Percentiles rank a stretch among this genome's conserved stretches.
Evolutionary conservation across 2,888 invertebrate species (phyloP).

Genomic region (Agrotis puta): DNA sequence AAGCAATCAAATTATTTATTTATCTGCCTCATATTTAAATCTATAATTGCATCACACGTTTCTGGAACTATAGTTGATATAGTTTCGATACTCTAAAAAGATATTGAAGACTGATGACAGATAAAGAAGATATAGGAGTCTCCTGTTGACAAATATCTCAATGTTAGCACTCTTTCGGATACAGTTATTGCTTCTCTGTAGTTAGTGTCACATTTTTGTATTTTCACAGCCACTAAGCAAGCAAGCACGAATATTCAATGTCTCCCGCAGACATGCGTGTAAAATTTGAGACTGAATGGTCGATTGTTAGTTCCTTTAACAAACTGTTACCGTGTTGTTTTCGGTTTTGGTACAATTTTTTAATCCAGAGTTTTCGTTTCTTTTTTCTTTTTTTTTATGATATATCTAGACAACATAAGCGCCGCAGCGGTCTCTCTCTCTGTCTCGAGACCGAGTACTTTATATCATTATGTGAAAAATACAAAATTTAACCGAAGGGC

Average conservation of each 20-base stretch:
- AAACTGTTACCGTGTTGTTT: constrained; percentile 37
- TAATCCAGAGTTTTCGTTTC: constrained; percentile 26
- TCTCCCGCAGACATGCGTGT: constrained; percentile 28
- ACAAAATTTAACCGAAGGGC: no score
- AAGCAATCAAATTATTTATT: constrained; percentile 17
- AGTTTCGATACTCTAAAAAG: constrained; percentile 27
- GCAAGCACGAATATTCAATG: constrained; percentile 31
- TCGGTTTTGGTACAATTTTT: constrained; percentile 32
- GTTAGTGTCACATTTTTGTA: constrained; percentile 23
- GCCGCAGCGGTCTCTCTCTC: constrained; percentile 23
- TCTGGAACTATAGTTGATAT: constrained; percentile 26
- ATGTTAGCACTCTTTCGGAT: constrained; percentile 14
- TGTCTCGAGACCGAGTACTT: no score
- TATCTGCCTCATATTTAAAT: constrained; percentile 11
- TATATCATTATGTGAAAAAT: no score
- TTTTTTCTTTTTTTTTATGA: constrained; percentile 26
- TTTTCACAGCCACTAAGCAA: constrained; percentile 34
- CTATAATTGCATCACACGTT: constrained; percentile 28
- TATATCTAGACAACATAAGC: constrained; percentile 30
- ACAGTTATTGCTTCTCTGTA: constrained; percentile 32
- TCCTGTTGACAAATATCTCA: constrained; percentile 20
- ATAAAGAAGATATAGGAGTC: constrained; percentile 22
- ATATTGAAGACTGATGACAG: constrained; percentile 21
- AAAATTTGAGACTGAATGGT: constrained; percentile 43
- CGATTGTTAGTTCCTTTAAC: constrained; percentile 36